Base-by-base conservation (phyloP, 2,797 vertebrate genomes). In the Neomorphus geoffroyi region DNA sequence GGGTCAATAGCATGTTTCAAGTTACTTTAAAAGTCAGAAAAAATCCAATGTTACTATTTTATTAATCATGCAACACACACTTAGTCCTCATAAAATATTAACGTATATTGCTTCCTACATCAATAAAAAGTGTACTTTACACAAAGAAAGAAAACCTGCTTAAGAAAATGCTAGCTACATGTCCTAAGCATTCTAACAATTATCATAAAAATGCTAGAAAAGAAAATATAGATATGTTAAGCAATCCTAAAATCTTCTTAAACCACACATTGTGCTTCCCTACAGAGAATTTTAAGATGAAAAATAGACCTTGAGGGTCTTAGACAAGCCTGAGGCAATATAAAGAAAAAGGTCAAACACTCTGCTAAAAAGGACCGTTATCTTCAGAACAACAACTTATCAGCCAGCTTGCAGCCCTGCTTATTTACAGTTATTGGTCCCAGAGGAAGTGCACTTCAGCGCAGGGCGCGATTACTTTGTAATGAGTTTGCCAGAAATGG, bases 381-480 rank as follows among this genome's bases (percentile, higher is more conserved):
- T 99, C 98, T 98, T 98, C 98, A 98, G 97, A 98, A 98, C 98
- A 98, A 98, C 98, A 98, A 98, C 98, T 98, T 99, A 98, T 98
- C 98, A 97, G 98, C 97, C 98, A 98, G 98, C 98, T 98, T 97
- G 97, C 98, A 98, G 98, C 97, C 97, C 96, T 98, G 98, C 98
- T 99, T 99, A 99, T 98, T 99, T 99, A 99, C 98, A 99, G 98
- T 98, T 98, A 98, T 98, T 98, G 98, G 98, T 99, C 98, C 98
- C 98, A 98, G 97, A 98, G 98, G 98, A 98, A 98, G 98, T 97
- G 97, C 97, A 98, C 98, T 98, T 98, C 97, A 98, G 98, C 94
- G 95, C 98, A 96, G 97, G 97, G 97, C 98, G 97, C 98, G 97
- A 99, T 98, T 98, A 98, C 97, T 98, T 98, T 98, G 98, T 98